phyloP scores from a whole-genome alignment of 2,797 vertebrate species.

The Platalea minor region DNA sequence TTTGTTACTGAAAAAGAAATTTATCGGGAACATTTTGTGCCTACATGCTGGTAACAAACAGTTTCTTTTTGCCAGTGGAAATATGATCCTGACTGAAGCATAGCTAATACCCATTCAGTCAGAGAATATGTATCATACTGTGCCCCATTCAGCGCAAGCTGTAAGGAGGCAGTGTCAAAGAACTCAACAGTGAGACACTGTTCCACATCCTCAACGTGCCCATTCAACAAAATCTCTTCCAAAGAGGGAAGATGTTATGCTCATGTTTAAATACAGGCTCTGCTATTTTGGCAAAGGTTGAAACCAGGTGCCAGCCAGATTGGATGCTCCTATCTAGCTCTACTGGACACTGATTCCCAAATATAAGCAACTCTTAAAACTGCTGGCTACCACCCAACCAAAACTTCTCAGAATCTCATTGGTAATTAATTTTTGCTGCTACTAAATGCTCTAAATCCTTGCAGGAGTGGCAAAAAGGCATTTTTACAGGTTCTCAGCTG shows the following conservation, averaged over 20 bases:
- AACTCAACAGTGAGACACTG: slow-evolving; percentile 39
- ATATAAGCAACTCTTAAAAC: background rate
- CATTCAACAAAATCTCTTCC: background rate
- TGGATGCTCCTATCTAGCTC: background rate
- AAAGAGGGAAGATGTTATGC: slow-evolving; percentile 6
- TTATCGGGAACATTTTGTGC: slow-evolving; percentile 38
- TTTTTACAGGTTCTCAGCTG: background rate
- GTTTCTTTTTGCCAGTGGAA: slow-evolving; percentile 43
- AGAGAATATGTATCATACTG: slow-evolving; percentile 31
- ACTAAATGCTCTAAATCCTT: background rate
- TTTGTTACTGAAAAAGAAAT: background rate
- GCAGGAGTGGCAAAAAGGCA: background rate
- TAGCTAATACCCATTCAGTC: slow-evolving; percentile 64
- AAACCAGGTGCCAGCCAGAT: background rate
- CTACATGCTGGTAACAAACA: slow-evolving; percentile 2
- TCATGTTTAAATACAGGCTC: slow-evolving; percentile 11
- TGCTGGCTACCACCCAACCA: background rate
- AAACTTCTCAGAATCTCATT: background rate
- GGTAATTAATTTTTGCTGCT: background rate
- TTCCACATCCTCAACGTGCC: slow-evolving; percentile 35
- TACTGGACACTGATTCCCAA: background rate
- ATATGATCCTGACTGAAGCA: background rate
- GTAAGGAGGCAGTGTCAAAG: slow-evolving; percentile 25
- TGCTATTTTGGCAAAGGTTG: slow-evolving; percentile 10
- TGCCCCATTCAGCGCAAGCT: slow-evolving; percentile 27